Percentiles rank a stretch among this genome's conserved stretches.
phyloP scores from a whole-genome alignment of 64 coral and sea anemone genomes.

The Porites lutea region DNA sequence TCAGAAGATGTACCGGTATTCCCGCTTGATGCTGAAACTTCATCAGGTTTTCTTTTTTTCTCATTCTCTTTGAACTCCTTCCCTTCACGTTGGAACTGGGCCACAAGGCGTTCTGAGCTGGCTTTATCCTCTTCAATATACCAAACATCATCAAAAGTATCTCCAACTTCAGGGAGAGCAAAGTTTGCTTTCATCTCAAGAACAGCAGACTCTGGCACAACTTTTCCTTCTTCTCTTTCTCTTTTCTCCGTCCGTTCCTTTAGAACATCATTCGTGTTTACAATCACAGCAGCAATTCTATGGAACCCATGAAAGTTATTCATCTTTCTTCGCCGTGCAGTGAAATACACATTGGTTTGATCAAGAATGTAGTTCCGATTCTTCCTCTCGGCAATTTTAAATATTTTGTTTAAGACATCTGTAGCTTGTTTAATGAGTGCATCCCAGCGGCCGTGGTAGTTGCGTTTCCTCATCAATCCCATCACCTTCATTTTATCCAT shows the following conservation, averaged over 20 bases:
- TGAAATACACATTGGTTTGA: slow-evolving; percentile 95
- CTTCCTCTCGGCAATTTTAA: slow-evolving; percentile 87
- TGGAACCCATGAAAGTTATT: slow-evolving; percentile 75
- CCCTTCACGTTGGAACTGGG: slow-evolving; percentile 78
- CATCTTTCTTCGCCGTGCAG: slow-evolving; percentile 88
- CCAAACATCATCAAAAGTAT: slow-evolving; percentile 95
- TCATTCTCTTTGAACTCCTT: slow-evolving; percentile 70
- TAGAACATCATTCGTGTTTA: slow-evolving; percentile 69
- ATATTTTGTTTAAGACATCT: slow-evolving; percentile 76
- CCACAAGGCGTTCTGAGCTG: slow-evolving; percentile 66
- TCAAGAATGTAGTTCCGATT: slow-evolving; percentile 87
- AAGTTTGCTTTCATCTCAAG: slow-evolving; percentile 99
- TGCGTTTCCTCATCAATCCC: slow-evolving; percentile 77
- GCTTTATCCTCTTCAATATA: slow-evolving; percentile 86
- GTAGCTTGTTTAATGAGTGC: slow-evolving; percentile 92
- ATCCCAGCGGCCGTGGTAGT: slow-evolving; percentile 96
- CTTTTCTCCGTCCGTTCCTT: slow-evolving; percentile 71
- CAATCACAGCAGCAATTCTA: slow-evolving; percentile 86
- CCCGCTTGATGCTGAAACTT: not conserved
- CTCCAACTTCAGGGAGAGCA: slow-evolving; percentile 78
- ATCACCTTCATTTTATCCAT: slow-evolving; percentile 98
- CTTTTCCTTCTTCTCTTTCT: slow-evolving; percentile 80
- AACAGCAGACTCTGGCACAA: slow-evolving; percentile 82
- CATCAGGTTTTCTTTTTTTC: slow-evolving; percentile 26
- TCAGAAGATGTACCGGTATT: not conserved